These are phyloP conservation scores for Acrobasis repandana DNA, from an alignment of 2,888 invertebrate species.

Conservation along the genomic window DNA sequence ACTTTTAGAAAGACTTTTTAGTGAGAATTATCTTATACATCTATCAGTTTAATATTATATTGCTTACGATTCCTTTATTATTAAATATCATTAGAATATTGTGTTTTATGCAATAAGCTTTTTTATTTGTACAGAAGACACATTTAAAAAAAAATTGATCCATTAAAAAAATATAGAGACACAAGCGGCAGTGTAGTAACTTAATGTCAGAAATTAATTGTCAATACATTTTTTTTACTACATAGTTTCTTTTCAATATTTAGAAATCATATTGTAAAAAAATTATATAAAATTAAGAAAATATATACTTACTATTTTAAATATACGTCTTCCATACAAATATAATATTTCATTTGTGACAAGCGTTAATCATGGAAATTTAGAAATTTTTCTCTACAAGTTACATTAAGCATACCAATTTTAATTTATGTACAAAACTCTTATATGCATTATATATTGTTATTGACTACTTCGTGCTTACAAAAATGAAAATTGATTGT, in stretches of 20 bases:
- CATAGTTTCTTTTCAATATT: too few species aligned
- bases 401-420: constrained; percentile 78
- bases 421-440: constrained; percentile 80
- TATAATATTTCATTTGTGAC: constrained; percentile 31
- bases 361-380: constrained; percentile 58
- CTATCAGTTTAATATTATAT: constrained; percentile 65
- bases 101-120: constrained; percentile 48
- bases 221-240: too few species aligned
- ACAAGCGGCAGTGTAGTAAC: too few species aligned
- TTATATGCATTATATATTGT: constrained; percentile 49
- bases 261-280: too few species aligned
- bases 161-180: neutral
- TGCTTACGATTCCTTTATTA: constrained; percentile 62
- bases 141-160: constrained; percentile 2
- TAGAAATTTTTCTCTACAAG: constrained; percentile 66
- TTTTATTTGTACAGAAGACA: constrained; percentile 32
- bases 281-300: too few species aligned
- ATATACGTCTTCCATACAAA: constrained; percentile 40
- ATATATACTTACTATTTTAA: neutral
- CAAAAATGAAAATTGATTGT: constrained; percentile 31
- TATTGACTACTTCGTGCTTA: constrained; percentile 40
- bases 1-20: constrained; percentile 47
- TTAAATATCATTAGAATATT: constrained; percentile 44
- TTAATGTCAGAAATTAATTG: too few species aligned
- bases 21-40: constrained; percentile 43